Percentiles rank a stretch among this genome's conserved stretches.
phyloP scores from a whole-genome alignment of 2,888 invertebrate genomes.

The Seira sanloemensis region DNA sequence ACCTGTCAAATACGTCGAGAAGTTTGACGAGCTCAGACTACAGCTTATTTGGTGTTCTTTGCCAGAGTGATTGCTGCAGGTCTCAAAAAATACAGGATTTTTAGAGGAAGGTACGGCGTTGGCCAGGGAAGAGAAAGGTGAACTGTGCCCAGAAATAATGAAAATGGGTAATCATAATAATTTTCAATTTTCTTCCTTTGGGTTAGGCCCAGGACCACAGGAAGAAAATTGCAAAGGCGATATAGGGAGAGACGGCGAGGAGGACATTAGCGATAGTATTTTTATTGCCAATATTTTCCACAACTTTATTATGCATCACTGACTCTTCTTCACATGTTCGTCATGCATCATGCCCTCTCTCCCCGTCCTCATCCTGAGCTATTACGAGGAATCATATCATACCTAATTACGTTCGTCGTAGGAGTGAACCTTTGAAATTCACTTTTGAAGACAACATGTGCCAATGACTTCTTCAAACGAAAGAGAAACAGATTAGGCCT shows the following conservation, averaged over 20 bases:
- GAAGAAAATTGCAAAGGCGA: not conserved
- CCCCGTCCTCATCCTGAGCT: not conserved
- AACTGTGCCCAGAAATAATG: not conserved
- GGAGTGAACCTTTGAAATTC: slow-evolving; percentile 19
- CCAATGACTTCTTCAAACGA: not conserved
- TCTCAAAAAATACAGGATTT: not conserved
- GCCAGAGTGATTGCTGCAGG: not conserved
- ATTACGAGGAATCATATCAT: not conserved
- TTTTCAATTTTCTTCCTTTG: slow-evolving; percentile 41
- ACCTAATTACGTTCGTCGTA: not conserved
- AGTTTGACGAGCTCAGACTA: too few species aligned
- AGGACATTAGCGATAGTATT: slow-evolving; percentile 44
- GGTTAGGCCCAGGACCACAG: not conserved
- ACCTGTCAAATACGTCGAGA: too few species aligned
- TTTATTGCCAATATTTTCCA: slow-evolving; percentile 52
- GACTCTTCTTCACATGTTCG: slow-evolving; percentile 31
- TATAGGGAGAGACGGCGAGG: slow-evolving; percentile 2
- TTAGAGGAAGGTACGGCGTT: not conserved
- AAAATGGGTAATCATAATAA: slow-evolving; percentile 20
- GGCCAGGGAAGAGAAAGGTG: not conserved
- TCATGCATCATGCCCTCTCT: not conserved
- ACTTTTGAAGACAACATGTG: too few species aligned
- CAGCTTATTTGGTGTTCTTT: too few species aligned
- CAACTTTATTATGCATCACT: slow-evolving; percentile 55
- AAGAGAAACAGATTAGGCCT: not conserved